These are phyloP conservation scores for Tineola bisselliella DNA, from an alignment of 2,888 invertebrate genomes.

Conservation along the genomic window DNA sequence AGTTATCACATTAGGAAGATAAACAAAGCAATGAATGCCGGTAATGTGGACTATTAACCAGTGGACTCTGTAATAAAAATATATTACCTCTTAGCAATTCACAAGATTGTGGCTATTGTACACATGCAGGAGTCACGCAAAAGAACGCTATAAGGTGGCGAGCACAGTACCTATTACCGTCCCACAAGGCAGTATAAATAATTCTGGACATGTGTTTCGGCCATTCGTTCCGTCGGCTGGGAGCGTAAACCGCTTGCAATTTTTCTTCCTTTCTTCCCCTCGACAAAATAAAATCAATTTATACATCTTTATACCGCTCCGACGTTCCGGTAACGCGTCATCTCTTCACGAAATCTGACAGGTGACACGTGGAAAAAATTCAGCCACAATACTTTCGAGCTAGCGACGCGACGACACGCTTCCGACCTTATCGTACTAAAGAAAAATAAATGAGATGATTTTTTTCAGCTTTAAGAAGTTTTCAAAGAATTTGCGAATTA, in stretches of 20 bases:
- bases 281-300: constrained; percentile 15
- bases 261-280: constrained; percentile 14
- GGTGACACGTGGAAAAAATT: constrained; percentile 32
- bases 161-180: constrained; percentile 8
- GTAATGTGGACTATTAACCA: constrained; percentile 43
- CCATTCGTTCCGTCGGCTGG: constrained; percentile 13
- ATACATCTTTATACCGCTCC: constrained; percentile 14
- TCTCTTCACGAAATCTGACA: constrained; percentile 38
- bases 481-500: background rate
- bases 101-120: constrained; percentile 13
- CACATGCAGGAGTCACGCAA: constrained; percentile 16
- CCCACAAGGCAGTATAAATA: constrained; percentile 13
- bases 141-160: constrained; percentile 10
- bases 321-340: constrained; percentile 12
- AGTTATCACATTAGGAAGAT: constrained; percentile 23
- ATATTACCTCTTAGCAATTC: constrained; percentile 34
- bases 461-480: constrained; percentile 23
- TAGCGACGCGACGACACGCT: background rate
- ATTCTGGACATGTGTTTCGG: constrained; percentile 14
- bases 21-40: constrained; percentile 40
- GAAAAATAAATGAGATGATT: constrained; percentile 50
- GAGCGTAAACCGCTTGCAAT: constrained; percentile 11
- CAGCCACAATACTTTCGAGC: constrained; percentile 32
- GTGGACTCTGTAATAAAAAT: constrained; percentile 45
- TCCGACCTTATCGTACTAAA: constrained; percentile 40